A percentile compares a stretch with the other conserved stretches of the same genome.
Evolutionary conservation across 2,888 invertebrate species (phyloP).

Genomic region (Pammene aurita): DNA sequence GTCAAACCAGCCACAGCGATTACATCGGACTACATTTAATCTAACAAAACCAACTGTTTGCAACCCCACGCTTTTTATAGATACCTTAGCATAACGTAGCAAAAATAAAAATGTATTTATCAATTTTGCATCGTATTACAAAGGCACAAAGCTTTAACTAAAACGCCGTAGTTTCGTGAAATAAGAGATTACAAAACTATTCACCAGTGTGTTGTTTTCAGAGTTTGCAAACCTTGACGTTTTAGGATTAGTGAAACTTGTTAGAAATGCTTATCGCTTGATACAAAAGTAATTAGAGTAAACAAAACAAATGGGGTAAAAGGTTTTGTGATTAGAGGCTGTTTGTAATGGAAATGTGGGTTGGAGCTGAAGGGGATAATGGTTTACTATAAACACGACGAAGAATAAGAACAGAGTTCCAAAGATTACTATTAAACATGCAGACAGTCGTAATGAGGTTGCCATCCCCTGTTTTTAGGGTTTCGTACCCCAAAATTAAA

Average conservation of each 20-base stretch:
- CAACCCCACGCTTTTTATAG: conserved; percentile 5
- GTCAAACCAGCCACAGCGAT: conserved; percentile 19
- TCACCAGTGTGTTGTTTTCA: conserved; percentile 15
- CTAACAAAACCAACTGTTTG: conserved; percentile 22
- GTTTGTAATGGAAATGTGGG: conserved; percentile 23
- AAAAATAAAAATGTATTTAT: background rate
- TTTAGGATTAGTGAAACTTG: conserved; percentile 30
- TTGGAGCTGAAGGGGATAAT: background rate
- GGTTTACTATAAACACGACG: background rate
- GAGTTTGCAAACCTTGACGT: conserved; percentile 27
- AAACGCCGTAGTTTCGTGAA: background rate
- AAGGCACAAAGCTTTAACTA: background rate
- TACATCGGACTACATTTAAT: conserved; percentile 24
- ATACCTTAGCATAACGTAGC: background rate
- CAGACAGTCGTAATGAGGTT: too few relatives aligned
- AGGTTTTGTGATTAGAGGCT: conserved; percentile 17
- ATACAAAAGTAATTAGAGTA: conserved; percentile 23
- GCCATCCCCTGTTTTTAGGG: too few relatives aligned
- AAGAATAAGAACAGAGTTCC: background rate
- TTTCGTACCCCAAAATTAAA: too few relatives aligned
- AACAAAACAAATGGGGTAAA: conserved; percentile 30
- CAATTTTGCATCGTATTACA: background rate
- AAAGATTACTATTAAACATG: background rate
- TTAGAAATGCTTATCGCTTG: conserved; percentile 14
- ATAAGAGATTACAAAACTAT: background rate